Evolutionary conservation across 2,113 vertebrate genomes (phyloP), one percentile per base, ranked within the genome.

Genomic region (Cephalopholis sonnerati): DNA sequence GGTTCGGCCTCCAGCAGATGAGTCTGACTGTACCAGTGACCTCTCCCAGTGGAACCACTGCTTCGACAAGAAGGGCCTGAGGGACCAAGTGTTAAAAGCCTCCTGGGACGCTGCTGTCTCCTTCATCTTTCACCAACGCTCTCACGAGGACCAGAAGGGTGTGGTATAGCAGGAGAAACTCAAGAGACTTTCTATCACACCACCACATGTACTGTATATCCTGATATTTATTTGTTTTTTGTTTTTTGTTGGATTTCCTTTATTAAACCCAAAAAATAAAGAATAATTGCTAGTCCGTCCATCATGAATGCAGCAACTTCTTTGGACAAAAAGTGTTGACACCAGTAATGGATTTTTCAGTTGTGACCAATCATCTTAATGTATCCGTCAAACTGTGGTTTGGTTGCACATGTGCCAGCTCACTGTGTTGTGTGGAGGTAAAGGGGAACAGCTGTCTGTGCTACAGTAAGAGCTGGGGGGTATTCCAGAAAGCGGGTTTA

Each of bases 11-110:
- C 98, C 98, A 41, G 92, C 96, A 0, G 95, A 96, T 0, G 96
- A 95, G 3, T 93, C 96, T 0, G 98, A 99, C 93, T 99, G 98
- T 25, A 99, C 97, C 66, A 96, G 97, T 7, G 96, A 99, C 89
- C 92, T 99, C 17, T 98, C 98, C 20, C 97, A 97, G 90, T 99
- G 98, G 98, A 95, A 98, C 62, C 98, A 99, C 82, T 97, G 96
- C 61, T 95, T 95, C 0, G 96, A 98, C 62, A 98, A 97, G 89
- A 95, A 95, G 54, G 96, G 98, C 0, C 95, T 99, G 79, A 96
- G 87, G 83, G 98, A 99, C 93, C 87, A 95, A 0, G 96, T 98
- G 80, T 92, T 99, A 27, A 96, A 95, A 83, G 95, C 97, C 11
- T 97, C 97, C 0, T 99, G 98, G 98, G 97, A 98, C 1, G 96